phyloP scores from a whole-genome alignment of 2,797 vertebrate species.

The Oryzias dopingdopingensis region DNA sequence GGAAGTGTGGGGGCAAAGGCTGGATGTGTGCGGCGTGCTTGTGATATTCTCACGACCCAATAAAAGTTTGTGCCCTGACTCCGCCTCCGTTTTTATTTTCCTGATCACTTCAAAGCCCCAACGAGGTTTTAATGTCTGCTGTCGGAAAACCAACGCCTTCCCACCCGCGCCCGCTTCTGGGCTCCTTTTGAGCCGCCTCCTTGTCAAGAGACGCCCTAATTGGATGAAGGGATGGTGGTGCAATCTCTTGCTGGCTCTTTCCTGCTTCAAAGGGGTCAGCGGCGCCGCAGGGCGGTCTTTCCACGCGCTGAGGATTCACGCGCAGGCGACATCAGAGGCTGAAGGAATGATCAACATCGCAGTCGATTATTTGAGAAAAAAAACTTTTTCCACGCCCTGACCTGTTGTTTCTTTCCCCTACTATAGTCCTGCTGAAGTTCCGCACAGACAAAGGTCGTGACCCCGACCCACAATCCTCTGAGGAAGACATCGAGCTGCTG shows the following conservation, averaged over 20 bases:
- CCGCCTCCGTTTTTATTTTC: constrained; percentile 22
- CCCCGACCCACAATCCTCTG: constrained; percentile 74
- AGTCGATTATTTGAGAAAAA: constrained; percentile 31
- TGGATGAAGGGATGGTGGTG: constrained; percentile 47
- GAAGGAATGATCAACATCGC: constrained; percentile 39
- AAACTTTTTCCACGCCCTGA: constrained; percentile 25
- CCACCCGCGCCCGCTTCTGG: too few relatives aligned
- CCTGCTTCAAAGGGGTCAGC: constrained; percentile 25
- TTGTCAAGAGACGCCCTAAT: constrained; percentile 12
- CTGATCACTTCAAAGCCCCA: neutral
- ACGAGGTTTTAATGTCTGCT: too few relatives aligned
- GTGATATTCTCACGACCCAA: constrained; percentile 28
- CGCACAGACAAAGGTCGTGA: constrained; percentile 87
- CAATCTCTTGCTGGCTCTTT: constrained; percentile 46
- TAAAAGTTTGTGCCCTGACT: constrained; percentile 10
- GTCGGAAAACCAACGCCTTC: too few relatives aligned
- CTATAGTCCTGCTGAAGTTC: constrained; percentile 88
- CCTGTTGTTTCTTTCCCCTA: constrained; percentile 8
- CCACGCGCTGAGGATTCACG: constrained; percentile 34
- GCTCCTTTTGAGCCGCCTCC: too few relatives aligned
- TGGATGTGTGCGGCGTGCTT: constrained; percentile 23
- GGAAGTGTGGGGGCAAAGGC: constrained; percentile 54
- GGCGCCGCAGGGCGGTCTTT: constrained; percentile 42
- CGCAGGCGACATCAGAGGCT: constrained; percentile 31
- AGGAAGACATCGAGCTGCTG: constrained; percentile 78